A percentile compares a stretch with the other conserved stretches of the same genome.
These are phyloP conservation scores for Tetrapedia diversipes DNA, from an alignment of 2,888 invertebrate species.

Conservation along the genomic window DNA sequence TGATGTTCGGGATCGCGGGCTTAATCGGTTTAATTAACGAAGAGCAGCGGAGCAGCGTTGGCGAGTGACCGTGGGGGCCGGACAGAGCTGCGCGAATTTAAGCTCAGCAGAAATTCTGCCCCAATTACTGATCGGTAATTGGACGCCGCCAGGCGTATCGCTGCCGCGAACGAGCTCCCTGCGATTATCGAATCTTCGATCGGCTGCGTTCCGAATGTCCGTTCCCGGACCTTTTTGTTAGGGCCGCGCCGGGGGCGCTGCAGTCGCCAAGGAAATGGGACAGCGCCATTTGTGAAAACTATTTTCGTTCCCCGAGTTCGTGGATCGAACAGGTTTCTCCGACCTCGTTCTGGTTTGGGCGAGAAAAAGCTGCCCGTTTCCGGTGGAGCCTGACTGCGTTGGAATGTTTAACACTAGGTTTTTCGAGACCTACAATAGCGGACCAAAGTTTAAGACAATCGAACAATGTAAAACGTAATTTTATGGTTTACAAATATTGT, in stretches of 20 bases:
- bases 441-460: too few relatives aligned
- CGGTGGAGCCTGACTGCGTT: too few relatives aligned
- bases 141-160: slow-evolving; percentile 79
- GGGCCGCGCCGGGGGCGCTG: background rate
- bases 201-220: slow-evolving; percentile 57
- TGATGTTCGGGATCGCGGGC: slow-evolving; percentile 48
- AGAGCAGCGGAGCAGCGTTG: slow-evolving; percentile 49
- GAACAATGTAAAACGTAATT: too few relatives aligned
- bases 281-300: background rate
- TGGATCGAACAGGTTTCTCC: too few relatives aligned
- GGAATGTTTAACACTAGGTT: too few relatives aligned
- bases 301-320: too few relatives aligned
- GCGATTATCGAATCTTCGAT: slow-evolving; percentile 77
- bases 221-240: slow-evolving; percentile 26
- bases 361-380: too few relatives aligned
- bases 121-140: slow-evolving; percentile 80
- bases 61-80: slow-evolving; percentile 64
- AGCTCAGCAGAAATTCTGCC: slow-evolving; percentile 79
- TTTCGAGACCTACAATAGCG: too few relatives aligned
- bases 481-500: too few relatives aligned
- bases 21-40: slow-evolving; percentile 74
- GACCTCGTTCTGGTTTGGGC: too few relatives aligned
- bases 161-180: slow-evolving; percentile 69
- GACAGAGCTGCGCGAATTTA: slow-evolving; percentile 72
- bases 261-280: background rate